These are phyloP conservation scores for Dicrostonyx torquatus DNA, from an alignment of 2,797 vertebrate genomes.

Conservation along the genomic window DNA sequence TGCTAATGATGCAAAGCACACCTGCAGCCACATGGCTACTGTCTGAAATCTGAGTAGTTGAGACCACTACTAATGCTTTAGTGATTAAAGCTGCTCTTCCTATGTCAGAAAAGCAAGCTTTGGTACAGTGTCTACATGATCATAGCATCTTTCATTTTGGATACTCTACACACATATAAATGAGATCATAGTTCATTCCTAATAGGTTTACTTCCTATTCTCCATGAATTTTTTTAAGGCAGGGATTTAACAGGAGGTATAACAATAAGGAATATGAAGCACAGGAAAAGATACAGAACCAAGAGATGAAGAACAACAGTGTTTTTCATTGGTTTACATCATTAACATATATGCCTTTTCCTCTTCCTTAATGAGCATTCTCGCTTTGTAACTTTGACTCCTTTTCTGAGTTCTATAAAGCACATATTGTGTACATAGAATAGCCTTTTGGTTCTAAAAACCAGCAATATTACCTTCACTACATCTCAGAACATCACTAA, in stretches of 20 bases:
- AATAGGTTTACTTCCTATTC: not conserved
- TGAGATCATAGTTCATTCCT: slow-evolving; percentile 9
- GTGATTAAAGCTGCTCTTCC: slow-evolving; percentile 62
- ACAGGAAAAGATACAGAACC: slow-evolving; percentile 73
- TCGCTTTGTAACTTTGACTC: slow-evolving; percentile 43
- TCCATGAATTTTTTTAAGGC: slow-evolving; percentile 14
- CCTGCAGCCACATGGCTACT: slow-evolving; percentile 76
- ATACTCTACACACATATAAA: not conserved
- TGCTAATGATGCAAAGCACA: slow-evolving; percentile 69
- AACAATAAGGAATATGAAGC: slow-evolving; percentile 62
- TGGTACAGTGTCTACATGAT: not conserved
- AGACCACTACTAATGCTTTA: slow-evolving; percentile 50
- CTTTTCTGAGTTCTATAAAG: slow-evolving; percentile 58
- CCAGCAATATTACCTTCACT: slow-evolving; percentile 51
- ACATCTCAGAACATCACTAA: slow-evolving; percentile 52
- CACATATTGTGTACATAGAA: slow-evolving; percentile 50
- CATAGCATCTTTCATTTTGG: slow-evolving; percentile 15
- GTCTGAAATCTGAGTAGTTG: slow-evolving; percentile 67
- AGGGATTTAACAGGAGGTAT: slow-evolving; percentile 56
- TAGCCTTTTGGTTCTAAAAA: slow-evolving; percentile 66
- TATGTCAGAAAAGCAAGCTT: slow-evolving; percentile 34
- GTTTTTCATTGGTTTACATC: slow-evolving; percentile 22
- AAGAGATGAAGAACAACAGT: slow-evolving; percentile 47
- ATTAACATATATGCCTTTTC: slow-evolving; percentile 55
- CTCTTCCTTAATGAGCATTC: slow-evolving; percentile 56